Evolutionary conservation across 2,888 invertebrate species (phyloP).

Genomic region (Drymonia ruficornis): DNA sequence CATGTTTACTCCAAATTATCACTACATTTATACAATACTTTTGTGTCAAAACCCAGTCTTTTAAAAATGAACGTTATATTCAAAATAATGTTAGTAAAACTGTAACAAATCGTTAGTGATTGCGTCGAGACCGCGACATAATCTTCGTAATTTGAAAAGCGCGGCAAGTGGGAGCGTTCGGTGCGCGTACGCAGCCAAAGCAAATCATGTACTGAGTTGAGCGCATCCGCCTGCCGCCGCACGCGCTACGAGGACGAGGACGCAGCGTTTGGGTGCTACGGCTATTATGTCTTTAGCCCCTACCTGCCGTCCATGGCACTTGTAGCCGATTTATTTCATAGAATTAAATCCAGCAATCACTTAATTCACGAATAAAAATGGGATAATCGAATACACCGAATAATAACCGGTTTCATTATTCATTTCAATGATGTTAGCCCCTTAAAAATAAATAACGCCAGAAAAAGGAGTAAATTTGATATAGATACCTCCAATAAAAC

Average conservation of each 20-base stretch:
- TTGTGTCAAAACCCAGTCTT: constrained; percentile 5
- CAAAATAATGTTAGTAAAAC: constrained; percentile 8
- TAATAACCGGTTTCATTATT: no score
- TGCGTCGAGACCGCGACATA: constrained; percentile 53
- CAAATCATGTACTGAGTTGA: constrained; percentile 64
- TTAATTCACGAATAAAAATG: no score
- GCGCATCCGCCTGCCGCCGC: constrained; percentile 50
- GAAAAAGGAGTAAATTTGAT: no score
- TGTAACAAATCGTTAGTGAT: constrained; percentile 28
- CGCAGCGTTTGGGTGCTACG: constrained; percentile 75
- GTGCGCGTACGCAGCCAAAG: constrained; percentile 77
- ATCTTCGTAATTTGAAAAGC: constrained; percentile 47
- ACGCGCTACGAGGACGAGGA: constrained; percentile 59
- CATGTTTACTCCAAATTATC: constrained; percentile 36
- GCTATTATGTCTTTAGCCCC: constrained; percentile 55
- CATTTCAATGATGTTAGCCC: no score
- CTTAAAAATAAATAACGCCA: no score
- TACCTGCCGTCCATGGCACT: constrained; percentile 55
- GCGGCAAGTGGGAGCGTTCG: constrained; percentile 32
- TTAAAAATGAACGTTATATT: not conserved
- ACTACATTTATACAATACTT: constrained; percentile 24
- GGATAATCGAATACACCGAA: no score
- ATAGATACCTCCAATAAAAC: no score
- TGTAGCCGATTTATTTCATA: constrained; percentile 29
- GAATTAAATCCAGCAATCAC: not conserved